Evolutionary conservation across 1,140 invertebrate species (phyloP), one percentile per base, ranked within the genome.

Genomic region (Leucophenga varia): DNA sequence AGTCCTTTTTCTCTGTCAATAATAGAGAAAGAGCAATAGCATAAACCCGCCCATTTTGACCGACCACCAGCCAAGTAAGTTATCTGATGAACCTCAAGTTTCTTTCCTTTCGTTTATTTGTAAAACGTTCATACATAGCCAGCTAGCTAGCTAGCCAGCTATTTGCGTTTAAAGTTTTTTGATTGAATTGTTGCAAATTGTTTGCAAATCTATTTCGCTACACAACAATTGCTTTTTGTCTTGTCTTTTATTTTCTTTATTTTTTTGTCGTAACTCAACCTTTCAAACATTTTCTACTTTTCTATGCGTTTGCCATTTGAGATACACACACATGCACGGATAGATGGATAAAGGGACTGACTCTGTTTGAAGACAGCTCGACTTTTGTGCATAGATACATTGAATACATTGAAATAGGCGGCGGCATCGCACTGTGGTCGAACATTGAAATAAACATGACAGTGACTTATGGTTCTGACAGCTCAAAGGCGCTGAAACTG

Each of bases 181-280:
- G 63, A 67, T 67, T 67, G 63, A 67, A 67, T 67, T 67, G 63
- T 67, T 67, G 63, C 63, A 67, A 67, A 67, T 67, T 67, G 63
- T 67, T 67, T 67, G 63, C 63, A 67, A 67, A 67, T 67, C 63
- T 67, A 67, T 67, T 67, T 67, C 54, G 49, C 43, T 54, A 12
- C 25, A 28, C 25, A 64, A 67, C 63, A 67, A 67, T 67, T 67
- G 63, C 46, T 67, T 67, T 67, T 67, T 67, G 63, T 67, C 63
- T 67, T 67, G 52, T 55, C 57, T 47, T 28, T 44, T n/a, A n/a
- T n/a, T n/a, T n/a, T n/a, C n/a, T n/a, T n/a, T n/a, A n/a, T n/a
- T n/a, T n/a, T n/a, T n/a, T n/a, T n/a, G n/a, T n/a, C n/a, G n/a
- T n/a, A n/a, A n/a, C n/a, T n/a, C n/a, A n/a, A n/a, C n/a, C n/a